Percentiles rank a stretch among this genome's conserved stretches.
Evolutionary conservation across 2,113 vertebrate genomes (phyloP).

Genomic region (Arenaria interpres): DNA sequence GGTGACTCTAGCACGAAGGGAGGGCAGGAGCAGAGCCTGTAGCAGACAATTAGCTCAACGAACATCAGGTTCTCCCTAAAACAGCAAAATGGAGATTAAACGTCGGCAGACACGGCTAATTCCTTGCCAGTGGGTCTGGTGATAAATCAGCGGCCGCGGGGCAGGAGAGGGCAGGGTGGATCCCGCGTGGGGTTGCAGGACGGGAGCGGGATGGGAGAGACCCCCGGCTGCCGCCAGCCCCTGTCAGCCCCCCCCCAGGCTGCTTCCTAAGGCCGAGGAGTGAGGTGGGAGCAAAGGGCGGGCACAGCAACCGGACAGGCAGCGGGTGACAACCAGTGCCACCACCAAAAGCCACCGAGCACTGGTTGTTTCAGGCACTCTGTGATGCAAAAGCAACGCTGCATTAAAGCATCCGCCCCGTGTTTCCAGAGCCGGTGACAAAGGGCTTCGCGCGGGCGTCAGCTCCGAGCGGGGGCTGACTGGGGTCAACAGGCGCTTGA

Average conservation of each 20-base stretch:
- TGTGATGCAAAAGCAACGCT: fast-evolving
- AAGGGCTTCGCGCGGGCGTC: background rate
- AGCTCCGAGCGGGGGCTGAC: fast-evolving
- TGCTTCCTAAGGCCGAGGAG: background rate
- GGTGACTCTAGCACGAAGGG: constrained; percentile 6
- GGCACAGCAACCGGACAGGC: background rate
- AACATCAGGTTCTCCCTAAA: background rate
- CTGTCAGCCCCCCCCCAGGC: fast-evolving
- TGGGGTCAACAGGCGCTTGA: background rate
- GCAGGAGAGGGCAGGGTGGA: background rate
- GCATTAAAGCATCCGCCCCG: background rate
- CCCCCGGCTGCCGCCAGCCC: background rate
- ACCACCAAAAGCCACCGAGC: background rate
- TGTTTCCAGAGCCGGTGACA: background rate
- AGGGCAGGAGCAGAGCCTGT: background rate
- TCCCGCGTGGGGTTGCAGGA: background rate
- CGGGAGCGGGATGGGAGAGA: fast-evolving
- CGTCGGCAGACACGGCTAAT: background rate
- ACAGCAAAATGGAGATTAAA: background rate
- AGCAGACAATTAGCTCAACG: background rate
- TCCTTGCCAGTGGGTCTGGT: background rate
- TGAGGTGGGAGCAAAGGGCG: background rate
- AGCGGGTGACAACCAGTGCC: background rate
- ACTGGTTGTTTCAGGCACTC: background rate
- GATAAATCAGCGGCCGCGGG: background rate